Evolutionary conservation across 2,888 invertebrate genomes (phyloP), one percentile per base, ranked within the genome.

Genomic region (Agrochola lota): DNA sequence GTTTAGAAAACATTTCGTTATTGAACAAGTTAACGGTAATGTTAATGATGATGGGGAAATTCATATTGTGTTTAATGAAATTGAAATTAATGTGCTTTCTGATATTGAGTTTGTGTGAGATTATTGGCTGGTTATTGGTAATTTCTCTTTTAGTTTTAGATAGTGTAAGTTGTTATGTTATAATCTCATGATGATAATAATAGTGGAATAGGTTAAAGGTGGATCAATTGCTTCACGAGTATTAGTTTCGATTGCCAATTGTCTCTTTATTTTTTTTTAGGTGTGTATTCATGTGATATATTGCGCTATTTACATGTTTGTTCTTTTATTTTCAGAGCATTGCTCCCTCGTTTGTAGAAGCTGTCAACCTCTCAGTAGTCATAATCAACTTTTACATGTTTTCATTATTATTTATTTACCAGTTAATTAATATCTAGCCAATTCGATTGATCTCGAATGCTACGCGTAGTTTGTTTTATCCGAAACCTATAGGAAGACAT

Each of bases 1-100:
- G 2, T 69, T 84, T 81, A 75, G 78, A 84, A 81, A 81, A 78
- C 52, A n/a, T 62, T 73, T 55, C 12, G 17, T 68, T 73, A 57
- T 64, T 62, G 55, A 77, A 23, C 52, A 52, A 77, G 23, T 26
- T 69, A 63, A 59, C 43, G 35, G 52, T 63, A 67, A 63, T 68
- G 20, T 71, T 69, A 43, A 71, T 57, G 46, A 70, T 67, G n/a
- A 26, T 63, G 7, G 55, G 57, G 30, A 63, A 77, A 59, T 63
- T 78, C 57, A 64, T 85, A 52, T 52, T 62, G 49, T 40, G 30
- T 43, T 69, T 71, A 52, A 26, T 62, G 23, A 81, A 81, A 78
- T 74, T 60, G 17, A 59, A 40, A 68, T 62, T 35, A 55, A 64
- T 52, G 15, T 62, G 35, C 8, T 40, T 74, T 57, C 23, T n/a